Base-by-base conservation (phyloP, 2,113 vertebrate species). In the Passer montanus region DNA sequence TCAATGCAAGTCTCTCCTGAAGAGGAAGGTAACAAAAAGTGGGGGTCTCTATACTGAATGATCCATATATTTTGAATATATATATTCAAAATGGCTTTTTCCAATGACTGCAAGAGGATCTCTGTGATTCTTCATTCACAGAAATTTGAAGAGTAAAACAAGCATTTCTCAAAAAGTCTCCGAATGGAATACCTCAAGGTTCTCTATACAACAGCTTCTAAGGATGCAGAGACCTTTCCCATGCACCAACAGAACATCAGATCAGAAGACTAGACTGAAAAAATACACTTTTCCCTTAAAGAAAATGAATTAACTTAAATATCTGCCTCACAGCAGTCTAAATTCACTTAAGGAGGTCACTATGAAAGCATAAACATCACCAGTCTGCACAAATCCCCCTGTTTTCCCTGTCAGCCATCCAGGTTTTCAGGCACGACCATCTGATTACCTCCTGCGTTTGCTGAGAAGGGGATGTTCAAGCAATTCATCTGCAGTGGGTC, bases 401-500 rank as follows among this genome's bases (percentile, higher is more conserved):
- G 17, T 41, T 46, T 55, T 73, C 70, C 47, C 24, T 28, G 31
- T 72, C 76, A 84, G 15, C 41, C 20, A 37, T 13, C 47, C 22
- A 58, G 68, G 15, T 72, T 77, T 87, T 85, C 72, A 89, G 46
- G 49, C 24, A 91, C 58, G 31, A 82, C 50, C 46, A 69, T 35
- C 10, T 50, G 26, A 77, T 99, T 98, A 99, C 99, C 98, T 98
- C 95, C 98, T 98, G 78, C 97, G 96, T 87, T 96, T 98, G 93
- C 97, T 98, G 94, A 99, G 98, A 84, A 99, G 92, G 11, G 99
- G 98, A 49, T 96, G 97, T 80, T 99, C 98, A 66, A 99, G 97
- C 93, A 99, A 97, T 92, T 99, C 98, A 73, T 99, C 98, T 47
- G 98, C 98, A 52, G 99, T 99, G 22, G 99, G 99, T 95, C 99